Evolutionary conservation across 2,797 vertebrate genomes (phyloP).

Genomic region (Silurus aristotelis): DNA sequence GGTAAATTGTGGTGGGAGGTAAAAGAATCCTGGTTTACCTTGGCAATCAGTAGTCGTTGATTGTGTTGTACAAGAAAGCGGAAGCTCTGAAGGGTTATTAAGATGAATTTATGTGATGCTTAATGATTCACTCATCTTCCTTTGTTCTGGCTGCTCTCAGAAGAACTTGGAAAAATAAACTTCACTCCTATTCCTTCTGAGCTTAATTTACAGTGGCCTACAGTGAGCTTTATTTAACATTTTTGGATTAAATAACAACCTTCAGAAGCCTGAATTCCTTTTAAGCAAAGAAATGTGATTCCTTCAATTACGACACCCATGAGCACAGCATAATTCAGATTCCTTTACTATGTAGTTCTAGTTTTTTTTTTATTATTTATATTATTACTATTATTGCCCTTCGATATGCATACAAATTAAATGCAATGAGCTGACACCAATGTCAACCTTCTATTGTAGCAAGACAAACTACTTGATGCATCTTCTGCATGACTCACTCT

Average conservation of each 20-base stretch:
- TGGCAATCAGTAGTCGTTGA: constrained; percentile 50
- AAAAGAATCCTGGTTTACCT: constrained; percentile 48
- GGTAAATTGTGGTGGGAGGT: constrained; percentile 48
- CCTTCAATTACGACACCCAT: constrained; percentile 72
- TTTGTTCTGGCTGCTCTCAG: constrained; percentile 46
- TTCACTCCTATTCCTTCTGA: constrained; percentile 40
- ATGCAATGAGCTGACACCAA: constrained; percentile 60
- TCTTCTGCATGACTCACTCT: constrained; percentile 55
- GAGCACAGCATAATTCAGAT: constrained; percentile 67
- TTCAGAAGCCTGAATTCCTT: constrained; percentile 54
- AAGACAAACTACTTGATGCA: constrained; percentile 63
- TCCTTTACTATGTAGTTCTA: constrained; percentile 64
- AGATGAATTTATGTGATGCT: constrained; percentile 45
- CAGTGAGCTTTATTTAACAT: constrained; percentile 20
- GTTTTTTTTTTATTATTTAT: constrained; percentile 32
- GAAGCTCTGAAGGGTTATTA: constrained; percentile 48
- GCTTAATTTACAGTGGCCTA: constrained; percentile 34
- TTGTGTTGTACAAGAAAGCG: constrained; percentile 37
- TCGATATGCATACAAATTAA: constrained; percentile 67
- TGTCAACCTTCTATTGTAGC: constrained; percentile 57
- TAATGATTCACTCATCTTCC: constrained; percentile 52
- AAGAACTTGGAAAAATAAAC: constrained; percentile 45
- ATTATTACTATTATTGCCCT: constrained; percentile 11
- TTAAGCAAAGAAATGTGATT: constrained; percentile 58
- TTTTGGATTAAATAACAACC: constrained; percentile 35